These are phyloP conservation scores for Panzeria rudis DNA, from an alignment of 2,888 invertebrate species.

Conservation along the genomic window DNA sequence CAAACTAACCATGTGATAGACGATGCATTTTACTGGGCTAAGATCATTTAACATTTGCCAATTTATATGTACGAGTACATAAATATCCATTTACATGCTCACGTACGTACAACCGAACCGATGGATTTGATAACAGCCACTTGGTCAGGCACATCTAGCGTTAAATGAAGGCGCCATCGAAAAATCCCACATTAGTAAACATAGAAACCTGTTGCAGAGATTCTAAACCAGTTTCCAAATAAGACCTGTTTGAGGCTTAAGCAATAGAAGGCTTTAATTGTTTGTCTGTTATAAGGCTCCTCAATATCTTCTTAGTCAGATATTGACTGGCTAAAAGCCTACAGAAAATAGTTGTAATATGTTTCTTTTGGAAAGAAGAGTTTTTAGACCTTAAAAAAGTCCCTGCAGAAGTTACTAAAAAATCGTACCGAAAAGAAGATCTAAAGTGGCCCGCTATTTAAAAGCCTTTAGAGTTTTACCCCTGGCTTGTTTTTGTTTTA, in stretches of 20 bases:
- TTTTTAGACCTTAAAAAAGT: too few relatives aligned
- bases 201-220: too few relatives aligned
- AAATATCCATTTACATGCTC: neutral
- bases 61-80: conserved; percentile 35
- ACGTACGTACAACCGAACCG: neutral
- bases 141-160: neutral
- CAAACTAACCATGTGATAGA: conserved; percentile 76
- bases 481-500: neutral
- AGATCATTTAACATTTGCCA: conserved; percentile 71
- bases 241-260: too few relatives aligned
- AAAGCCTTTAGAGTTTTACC: neutral
- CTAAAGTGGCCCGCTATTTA: neutral
- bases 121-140: neutral
- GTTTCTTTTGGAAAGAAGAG: too few relatives aligned
- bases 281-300: too few relatives aligned
- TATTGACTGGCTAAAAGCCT: too few relatives aligned
- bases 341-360: too few relatives aligned
- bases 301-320: too few relatives aligned
- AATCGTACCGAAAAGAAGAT: neutral
- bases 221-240: neutral
- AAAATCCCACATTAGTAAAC: neutral
- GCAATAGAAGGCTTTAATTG: too few relatives aligned
- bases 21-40: conserved; percentile 68
- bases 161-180: neutral
- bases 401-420: too few relatives aligned